These are phyloP conservation scores for Campoletis sonorensis DNA, from an alignment of 1,140 invertebrate species.

Conservation along the genomic window DNA sequence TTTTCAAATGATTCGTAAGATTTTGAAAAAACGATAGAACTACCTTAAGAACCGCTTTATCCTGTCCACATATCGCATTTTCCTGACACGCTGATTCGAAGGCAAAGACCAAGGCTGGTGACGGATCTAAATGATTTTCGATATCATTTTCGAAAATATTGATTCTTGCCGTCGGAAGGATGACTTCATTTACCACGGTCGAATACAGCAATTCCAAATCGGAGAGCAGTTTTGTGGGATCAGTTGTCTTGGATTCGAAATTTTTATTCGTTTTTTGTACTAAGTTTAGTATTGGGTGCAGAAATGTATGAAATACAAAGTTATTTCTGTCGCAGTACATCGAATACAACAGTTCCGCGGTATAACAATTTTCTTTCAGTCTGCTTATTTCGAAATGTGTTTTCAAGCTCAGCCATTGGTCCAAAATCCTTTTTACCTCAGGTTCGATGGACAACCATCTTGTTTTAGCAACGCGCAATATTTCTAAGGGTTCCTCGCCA, in stretches of 20 bases:
- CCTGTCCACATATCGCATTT: neutral
- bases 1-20: too few species aligned
- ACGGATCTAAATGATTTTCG: conserved; percentile 26
- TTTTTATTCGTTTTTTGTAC: conserved; percentile 48
- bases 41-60: conserved; percentile 19
- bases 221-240: conserved; percentile 53
- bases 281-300: conserved; percentile 46
- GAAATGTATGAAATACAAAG: conserved; percentile 22
- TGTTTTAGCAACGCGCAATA: conserved; percentile 49
- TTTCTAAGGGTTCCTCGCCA: conserved; percentile 50
- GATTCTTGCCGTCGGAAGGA: conserved; percentile 31
- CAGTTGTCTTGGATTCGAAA: conserved; percentile 49
- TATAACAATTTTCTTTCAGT: conserved; percentile 52
- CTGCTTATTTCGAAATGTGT: conserved; percentile 55
- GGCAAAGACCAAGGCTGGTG: neutral
- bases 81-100: conserved; percentile 29
- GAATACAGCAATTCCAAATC: conserved; percentile 40
- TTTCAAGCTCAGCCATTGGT: conserved; percentile 66
- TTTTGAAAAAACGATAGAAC: too few species aligned
- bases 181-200: conserved; percentile 20
- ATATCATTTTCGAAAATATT: conserved; percentile 17
- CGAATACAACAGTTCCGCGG: conserved; percentile 48
- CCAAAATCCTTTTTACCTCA: conserved; percentile 60
- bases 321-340: conserved; percentile 53
- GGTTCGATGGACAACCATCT: conserved; percentile 56